Percentiles rank a stretch among this genome's conserved stretches.
Evolutionary conservation across 2,113 vertebrate species (phyloP).

Genomic region (Calyptomena viridis): DNA sequence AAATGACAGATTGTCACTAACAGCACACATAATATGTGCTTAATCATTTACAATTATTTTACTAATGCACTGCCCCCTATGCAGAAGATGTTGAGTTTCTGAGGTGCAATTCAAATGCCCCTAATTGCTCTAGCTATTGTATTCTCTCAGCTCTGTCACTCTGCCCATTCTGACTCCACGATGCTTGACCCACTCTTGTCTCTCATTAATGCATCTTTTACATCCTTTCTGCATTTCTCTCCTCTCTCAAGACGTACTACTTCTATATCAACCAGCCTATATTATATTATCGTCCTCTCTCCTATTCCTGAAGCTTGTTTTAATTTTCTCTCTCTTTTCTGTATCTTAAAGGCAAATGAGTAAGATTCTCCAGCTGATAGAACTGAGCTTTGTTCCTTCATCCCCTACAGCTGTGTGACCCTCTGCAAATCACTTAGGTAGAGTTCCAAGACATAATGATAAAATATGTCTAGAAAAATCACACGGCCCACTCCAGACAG

Average conservation of each 20-base stretch:
- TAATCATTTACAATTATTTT: neutral
- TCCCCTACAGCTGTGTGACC: neutral
- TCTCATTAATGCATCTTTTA: neutral
- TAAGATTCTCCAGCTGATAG: neutral
- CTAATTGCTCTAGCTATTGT: neutral
- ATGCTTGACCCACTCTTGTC: neutral
- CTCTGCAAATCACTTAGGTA: neutral
- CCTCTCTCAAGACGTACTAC: neutral
- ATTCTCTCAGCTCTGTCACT: neutral
- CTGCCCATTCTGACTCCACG: neutral
- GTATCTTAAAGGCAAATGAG: neutral
- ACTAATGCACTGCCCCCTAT: neutral
- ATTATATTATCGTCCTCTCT: neutral
- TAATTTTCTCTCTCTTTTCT: neutral
- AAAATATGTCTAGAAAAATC: neutral
- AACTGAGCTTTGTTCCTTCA: neutral
- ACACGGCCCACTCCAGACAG: neutral
- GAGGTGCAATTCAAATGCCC: neutral
- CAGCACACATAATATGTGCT: neutral
- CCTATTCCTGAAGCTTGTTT: neutral
- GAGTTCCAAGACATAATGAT: neutral
- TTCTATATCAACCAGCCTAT: neutral
- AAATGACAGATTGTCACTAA: neutral
- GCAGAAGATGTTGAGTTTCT: neutral
- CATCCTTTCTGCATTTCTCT: neutral